These are phyloP conservation scores for Rattus rattus DNA, from an alignment of 2,113 vertebrate genomes.

Conservation along the genomic window DNA sequence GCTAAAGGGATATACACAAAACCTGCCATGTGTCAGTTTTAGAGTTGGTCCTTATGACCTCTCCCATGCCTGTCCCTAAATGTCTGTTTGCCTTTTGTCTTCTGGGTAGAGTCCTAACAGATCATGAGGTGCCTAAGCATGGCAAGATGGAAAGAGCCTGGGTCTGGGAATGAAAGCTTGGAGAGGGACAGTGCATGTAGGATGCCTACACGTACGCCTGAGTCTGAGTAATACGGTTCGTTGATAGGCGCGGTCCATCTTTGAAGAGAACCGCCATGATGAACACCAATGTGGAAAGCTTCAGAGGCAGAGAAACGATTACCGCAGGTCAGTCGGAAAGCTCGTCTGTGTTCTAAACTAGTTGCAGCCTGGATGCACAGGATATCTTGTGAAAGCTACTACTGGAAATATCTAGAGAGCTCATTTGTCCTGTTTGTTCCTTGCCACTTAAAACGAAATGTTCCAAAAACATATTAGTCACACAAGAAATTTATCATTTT, in stretches of 20 bases:
- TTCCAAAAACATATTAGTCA: constrained; percentile 12
- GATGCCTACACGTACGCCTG: neutral
- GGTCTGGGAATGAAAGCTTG: neutral
- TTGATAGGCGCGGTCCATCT: neutral
- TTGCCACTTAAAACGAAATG: neutral
- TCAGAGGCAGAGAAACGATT: neutral
- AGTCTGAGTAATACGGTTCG: neutral
- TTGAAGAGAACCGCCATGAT: neutral
- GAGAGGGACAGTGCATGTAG: neutral
- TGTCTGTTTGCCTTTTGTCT: neutral
- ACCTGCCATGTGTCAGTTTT: neutral
- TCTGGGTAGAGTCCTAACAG: neutral
- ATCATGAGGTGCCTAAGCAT: neutral
- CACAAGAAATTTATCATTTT: neutral
- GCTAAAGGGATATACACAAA: neutral
- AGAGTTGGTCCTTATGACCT: neutral
- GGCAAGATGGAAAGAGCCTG: neutral
- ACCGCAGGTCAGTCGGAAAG: neutral
- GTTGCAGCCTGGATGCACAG: neutral
- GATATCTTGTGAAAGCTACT: neutral
- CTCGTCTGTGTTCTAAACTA: neutral
- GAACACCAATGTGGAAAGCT: neutral
- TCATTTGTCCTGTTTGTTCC: neutral
- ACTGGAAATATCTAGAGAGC: neutral
- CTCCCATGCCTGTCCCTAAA: neutral